phyloP scores from a whole-genome alignment of 1,140 invertebrate genomes.

The Hypsibius dujardini region DNA sequence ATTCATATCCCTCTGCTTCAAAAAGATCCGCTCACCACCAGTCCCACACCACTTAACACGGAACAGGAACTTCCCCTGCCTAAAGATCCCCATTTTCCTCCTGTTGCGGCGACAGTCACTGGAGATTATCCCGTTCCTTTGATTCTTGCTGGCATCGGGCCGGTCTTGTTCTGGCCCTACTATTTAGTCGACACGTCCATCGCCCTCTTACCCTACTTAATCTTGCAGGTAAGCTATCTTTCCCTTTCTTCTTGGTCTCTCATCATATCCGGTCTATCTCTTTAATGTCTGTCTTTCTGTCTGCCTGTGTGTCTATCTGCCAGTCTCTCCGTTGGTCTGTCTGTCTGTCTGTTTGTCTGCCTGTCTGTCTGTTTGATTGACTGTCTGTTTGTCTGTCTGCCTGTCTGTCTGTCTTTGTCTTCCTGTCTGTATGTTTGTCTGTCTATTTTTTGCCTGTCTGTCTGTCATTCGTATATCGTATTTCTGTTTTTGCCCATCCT shows the following conservation, averaged over 20 bases:
- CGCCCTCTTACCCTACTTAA: not conserved
- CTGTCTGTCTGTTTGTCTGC: not conserved
- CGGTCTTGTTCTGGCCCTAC: not conserved
- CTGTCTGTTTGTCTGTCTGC: not conserved
- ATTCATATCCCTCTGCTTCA: no score
- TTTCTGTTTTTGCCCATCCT: not conserved
- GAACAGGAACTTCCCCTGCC: no score
- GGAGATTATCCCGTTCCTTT: not conserved
- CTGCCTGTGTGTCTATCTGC: not conserved
- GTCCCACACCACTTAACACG: no score
- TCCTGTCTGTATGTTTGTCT: not conserved
- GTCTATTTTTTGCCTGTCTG: not conserved
- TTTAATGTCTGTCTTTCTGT: not conserved
- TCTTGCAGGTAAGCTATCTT: not conserved
- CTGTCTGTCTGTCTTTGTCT: not conserved
- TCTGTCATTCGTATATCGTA: not conserved
- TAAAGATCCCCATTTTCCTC: not conserved
- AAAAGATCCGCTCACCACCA: no score
- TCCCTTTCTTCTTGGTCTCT: no score
- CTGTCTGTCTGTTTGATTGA: not conserved
- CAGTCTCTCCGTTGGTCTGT: not conserved
- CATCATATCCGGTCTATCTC: not conserved
- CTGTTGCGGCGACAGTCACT: not conserved
- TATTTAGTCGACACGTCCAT: not conserved
- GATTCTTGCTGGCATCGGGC: not conserved